These are phyloP conservation scores for Tholera decimalis DNA, from an alignment of 2,888 invertebrate genomes.

Conservation along the genomic window DNA sequence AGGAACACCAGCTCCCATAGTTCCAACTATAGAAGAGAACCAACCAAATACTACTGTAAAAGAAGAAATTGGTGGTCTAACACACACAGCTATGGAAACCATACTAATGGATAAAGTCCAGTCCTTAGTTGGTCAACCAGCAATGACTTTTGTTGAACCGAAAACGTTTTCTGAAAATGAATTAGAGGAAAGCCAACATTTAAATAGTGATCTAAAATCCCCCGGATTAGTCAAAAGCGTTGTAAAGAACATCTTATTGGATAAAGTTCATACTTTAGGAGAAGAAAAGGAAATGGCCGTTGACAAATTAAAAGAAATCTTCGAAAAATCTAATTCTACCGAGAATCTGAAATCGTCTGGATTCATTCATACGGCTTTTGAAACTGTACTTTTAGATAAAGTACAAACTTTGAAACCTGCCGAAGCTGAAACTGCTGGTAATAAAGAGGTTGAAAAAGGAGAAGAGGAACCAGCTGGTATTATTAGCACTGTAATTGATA, in stretches of 20 bases:
- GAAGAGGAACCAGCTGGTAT: slow-evolving; percentile 25
- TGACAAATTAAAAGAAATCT: slow-evolving; percentile 39
- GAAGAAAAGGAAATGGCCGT: slow-evolving; percentile 38
- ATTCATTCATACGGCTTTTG: slow-evolving; percentile 84
- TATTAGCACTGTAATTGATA: slow-evolving; percentile 33
- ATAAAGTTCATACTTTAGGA: slow-evolving; percentile 73
- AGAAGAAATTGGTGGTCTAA: slow-evolving; percentile 28
- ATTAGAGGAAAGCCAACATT: slow-evolving; percentile 35
- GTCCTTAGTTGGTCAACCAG: slow-evolving; percentile 53
- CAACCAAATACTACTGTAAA: slow-evolving; percentile 15
- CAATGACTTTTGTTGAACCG: slow-evolving; percentile 58
- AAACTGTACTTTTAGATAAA: slow-evolving; percentile 88
- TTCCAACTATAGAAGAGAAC: slow-evolving; percentile 18
- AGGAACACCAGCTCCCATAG: slow-evolving; percentile 27
- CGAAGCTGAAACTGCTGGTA: slow-evolving; percentile 4
- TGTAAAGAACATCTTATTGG: slow-evolving; percentile 88
- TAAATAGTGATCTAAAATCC: slow-evolving; percentile 57
- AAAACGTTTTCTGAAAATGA: slow-evolving; percentile 55
- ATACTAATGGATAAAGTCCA: slow-evolving; percentile 58
- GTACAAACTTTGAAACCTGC: slow-evolving; percentile 75
- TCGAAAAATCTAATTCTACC: slow-evolving; percentile 32
- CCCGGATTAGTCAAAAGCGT: slow-evolving; percentile 83
- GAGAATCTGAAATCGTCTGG: slow-evolving; percentile 63
- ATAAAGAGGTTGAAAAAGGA: slow-evolving; percentile 16
- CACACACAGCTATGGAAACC: slow-evolving; percentile 51